Evolutionary conservation across 1,140 invertebrate genomes (phyloP), one percentile per base, ranked within the genome.

Genomic region (Hestina assimilis): DNA sequence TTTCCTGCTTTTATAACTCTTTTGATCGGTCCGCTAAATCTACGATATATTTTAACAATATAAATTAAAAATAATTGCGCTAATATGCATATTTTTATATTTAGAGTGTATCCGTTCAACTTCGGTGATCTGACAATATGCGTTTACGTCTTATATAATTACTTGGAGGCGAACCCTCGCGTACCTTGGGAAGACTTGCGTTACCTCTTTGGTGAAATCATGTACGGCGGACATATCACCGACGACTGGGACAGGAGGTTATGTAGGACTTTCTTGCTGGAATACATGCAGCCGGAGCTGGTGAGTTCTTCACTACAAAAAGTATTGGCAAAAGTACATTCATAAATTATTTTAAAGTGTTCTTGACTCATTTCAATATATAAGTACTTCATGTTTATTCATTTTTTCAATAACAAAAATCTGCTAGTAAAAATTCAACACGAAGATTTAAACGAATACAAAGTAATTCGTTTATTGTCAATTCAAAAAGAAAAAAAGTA

Each of bases 191-290:
- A 98, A 79, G 96, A 98, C 90, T 88, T 98, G 46, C 90, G 96
- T 3, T 98, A 98, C 80, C 89, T 98, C 1, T 98, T 98, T 82
- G 97, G 97, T 0, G 97, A 98, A 89, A 98, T 98, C 56, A 98
- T 98, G 97, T 98, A 98, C 72, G 97, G 97, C 7, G 97, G 97
- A 0, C 97, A 98, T 77, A 98, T 98, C 67, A 98, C 97, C 0
- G 97, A 98, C 79, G 96, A 98, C 78, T 98, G 97, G 96, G 97
- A 99, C 86, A 89, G 97, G 51, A 87, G 95, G 11, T 89, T 98
- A 0, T 98, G 97, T 76, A 91, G 92, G 33, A 96, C 95, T 4
- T 98, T 98, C 89, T 89, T 98, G 5, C 91, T 95, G 55, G 96
- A 97, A 69, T 97, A 95, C 79, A 93, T 98, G 90, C 92, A 95